Evolutionary conservation across 2,888 invertebrate genomes (phyloP), one percentile per base, ranked within the genome.

Genomic region (Sinhomidia bicolor): DNA sequence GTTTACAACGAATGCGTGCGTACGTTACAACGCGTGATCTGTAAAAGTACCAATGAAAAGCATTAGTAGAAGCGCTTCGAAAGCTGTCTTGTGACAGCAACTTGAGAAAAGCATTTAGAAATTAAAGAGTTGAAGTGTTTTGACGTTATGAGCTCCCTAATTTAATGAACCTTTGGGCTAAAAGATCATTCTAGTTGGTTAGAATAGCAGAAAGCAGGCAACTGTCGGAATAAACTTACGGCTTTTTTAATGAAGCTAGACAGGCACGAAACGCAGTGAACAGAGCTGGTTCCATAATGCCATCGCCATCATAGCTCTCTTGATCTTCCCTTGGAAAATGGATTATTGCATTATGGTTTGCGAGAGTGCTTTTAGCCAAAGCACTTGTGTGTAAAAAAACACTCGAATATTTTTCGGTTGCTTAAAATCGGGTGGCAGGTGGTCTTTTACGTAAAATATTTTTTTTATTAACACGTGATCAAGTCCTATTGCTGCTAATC

Each of bases 401-500:
- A 3, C 36, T 36, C 36, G 26, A 2, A 60, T 23, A 29, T 62
- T 29, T 62, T 62, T 29, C 14, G 26, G 62, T 62, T 32, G 44
- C 10, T 26, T 44, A n/a, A 82, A 62, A 65, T 82, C 51, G 44
- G 68, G 68, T 71, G 71, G n/a, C 83, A 83, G 83, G 83, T 83
- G 83, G 83, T 41, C 68, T 23, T 71, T 76, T 71, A 60, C 41
- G 57, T 57, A 60, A 51, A 9, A n/a, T 4, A 80, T 60, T 80
- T 71, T 80, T 44, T n/a, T 78, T 17, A n/a, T 54, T 54, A 54
- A 6, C 20, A 54, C 54, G 54, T 54, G 54, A 54, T 54, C 54
- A 54, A 54, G 17, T 54, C 12, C 3, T n/a, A 54, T 54, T n/a
- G 5, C 54, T 36, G 7, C 36, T 36, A 36, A 36, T 36, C 36